phyloP scores from a whole-genome alignment of 2,797 vertebrate genomes.

The Gymnopithys bicolor region DNA sequence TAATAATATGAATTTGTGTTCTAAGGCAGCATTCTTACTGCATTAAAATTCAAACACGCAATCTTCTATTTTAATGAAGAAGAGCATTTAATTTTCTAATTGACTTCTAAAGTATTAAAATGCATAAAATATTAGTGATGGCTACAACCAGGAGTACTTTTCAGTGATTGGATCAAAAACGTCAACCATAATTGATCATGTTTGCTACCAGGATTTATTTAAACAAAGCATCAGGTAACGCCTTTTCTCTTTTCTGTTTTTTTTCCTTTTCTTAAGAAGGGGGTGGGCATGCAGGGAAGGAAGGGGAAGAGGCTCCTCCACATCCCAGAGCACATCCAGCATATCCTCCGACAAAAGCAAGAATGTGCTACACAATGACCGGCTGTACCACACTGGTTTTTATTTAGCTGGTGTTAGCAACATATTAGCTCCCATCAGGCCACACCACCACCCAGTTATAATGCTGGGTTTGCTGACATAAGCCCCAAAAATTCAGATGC shows the following conservation, averaged over 20 bases:
- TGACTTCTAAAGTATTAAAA: slow-evolving; percentile 32
- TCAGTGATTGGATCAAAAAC: background rate
- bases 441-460: background rate
- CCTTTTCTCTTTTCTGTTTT: rapidly evolving
- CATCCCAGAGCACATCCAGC: background rate
- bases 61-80: slow-evolving; percentile 46
- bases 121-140: slow-evolving; percentile 1
- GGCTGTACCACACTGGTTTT: background rate
- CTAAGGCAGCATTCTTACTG: background rate
- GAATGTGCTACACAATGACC: background rate
- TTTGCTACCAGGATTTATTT: background rate
- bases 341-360: slow-evolving; percentile 49
- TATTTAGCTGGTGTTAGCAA: slow-evolving; percentile 1
- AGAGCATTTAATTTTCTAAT: slow-evolving; percentile 53
- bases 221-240: background rate
- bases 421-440: background rate
- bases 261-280: background rate
- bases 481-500: slow-evolving; percentile 27
- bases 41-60: slow-evolving; percentile 54
- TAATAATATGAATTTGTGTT: slow-evolving; percentile 34
- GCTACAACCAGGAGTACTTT: slow-evolving; percentile 15
- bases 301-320: background rate
- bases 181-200: background rate
- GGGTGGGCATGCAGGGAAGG: background rate
- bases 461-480: slow-evolving; percentile 1